Evolutionary conservation across 2,888 invertebrate genomes (phyloP), one percentile per base, ranked within the genome.

Genomic region (Aelia acuminata): DNA sequence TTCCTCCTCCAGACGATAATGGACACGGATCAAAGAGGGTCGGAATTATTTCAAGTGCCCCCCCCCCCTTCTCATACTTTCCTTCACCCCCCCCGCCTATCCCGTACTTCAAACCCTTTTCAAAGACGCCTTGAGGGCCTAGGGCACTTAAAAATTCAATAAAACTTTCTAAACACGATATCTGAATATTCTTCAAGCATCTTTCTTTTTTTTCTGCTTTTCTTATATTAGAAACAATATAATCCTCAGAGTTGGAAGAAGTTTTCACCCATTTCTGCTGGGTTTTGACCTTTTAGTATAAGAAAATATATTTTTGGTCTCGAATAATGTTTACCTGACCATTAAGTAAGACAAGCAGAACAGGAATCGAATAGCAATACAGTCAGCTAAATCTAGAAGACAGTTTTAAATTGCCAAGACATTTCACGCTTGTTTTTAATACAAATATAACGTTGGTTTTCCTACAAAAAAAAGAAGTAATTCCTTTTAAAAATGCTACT

Each of bases 91-190:
- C 31, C 85, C 22, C 48, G 35, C 18, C 70, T 39, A 35, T 49
- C 39, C 10, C 39, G 39, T 50, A 53, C 39, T 49, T 39, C 39
- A 39, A 53, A 18, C 4, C 35, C 39, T 53, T 85, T 85, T 85
- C 49, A 85, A 85, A 53, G 53, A 39, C 39, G 15, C 31, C 50
- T 50, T 50, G n/a, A 80, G 80, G 80, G 43, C 11, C 85, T 39
- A 31, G 50, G 35, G 50, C 85, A 85, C 85, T 85, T 53, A 53
- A 85, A 85, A 85, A 85, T 85, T 85, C 85, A 85, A 85, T 85
- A 85, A 49, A 57, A 85, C 85, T 85, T 85, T 85, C 53, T 85
- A 85, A 85, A 85, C 85, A 50, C 39, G 50, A 85, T 85, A 85
- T 85, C 50, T 85, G 85, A 85, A 85, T 85, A 85, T 57, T 85